These are phyloP conservation scores for Sphinx pinastri DNA, from an alignment of 2,888 invertebrate species.

Conservation along the genomic window DNA sequence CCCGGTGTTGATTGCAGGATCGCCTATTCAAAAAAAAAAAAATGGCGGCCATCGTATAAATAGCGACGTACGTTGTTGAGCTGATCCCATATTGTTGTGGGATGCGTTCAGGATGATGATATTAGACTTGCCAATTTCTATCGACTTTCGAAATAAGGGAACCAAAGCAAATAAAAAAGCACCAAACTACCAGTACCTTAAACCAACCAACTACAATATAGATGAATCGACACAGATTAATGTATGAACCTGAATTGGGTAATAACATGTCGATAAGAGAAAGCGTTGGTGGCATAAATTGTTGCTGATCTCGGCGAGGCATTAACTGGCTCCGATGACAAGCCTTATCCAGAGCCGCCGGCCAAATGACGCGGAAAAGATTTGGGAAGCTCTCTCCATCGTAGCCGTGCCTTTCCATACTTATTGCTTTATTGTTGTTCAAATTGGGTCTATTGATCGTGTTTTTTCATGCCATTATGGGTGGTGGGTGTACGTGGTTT, in stretches of 20 bases:
- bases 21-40: no score
- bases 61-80: no score
- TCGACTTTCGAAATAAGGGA: no score
- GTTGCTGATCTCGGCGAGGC: constrained; percentile 69
- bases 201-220: not conserved
- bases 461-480: not conserved
- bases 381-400: constrained; percentile 67
- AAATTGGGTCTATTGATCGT: not conserved
- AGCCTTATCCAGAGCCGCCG: constrained; percentile 56
- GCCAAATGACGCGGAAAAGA: constrained; percentile 76
- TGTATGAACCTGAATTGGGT: constrained; percentile 71
- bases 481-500: no score
- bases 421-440: constrained; percentile 16
- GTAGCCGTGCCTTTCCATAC: constrained; percentile 36
- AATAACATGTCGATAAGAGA: constrained; percentile 72
- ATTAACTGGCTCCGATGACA: constrained; percentile 62
- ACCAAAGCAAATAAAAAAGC: no score
- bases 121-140: no score
- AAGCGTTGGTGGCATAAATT: constrained; percentile 68
- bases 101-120: no score
- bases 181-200: no score
- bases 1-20: no score
- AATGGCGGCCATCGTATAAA: no score
- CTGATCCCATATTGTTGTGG: no score
- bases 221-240: constrained; percentile 52